phyloP scores from a whole-genome alignment of 2,888 invertebrate genomes.

The Ashinkailepas kermadecensis region DNA sequence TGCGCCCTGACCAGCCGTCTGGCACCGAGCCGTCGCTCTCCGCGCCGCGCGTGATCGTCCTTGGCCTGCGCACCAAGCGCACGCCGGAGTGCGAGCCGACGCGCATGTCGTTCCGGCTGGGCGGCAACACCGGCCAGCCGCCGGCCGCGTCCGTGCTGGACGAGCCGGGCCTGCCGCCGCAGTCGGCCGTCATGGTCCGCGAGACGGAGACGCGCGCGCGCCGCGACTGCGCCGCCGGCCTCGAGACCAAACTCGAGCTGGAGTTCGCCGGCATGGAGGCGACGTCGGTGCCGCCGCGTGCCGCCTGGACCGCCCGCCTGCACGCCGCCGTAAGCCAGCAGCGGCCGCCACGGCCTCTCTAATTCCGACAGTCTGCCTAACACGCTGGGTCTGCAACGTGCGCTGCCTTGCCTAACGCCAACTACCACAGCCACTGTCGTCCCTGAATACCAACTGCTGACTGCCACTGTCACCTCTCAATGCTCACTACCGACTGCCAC shows the following conservation, averaged over 20 bases:
- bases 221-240: background rate
- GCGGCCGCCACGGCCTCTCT: background rate
- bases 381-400: background rate
- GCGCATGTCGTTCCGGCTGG: conserved; percentile 21
- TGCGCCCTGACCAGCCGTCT: background rate
- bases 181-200: conserved; percentile 12
- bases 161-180: background rate
- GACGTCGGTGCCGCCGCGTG: background rate
- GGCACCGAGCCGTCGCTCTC: background rate
- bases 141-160: background rate
- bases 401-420: too few species aligned
- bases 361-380: background rate
- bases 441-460: too few species aligned
- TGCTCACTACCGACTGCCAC: too few species aligned
- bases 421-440: too few species aligned
- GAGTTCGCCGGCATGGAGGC: conserved; percentile 18
- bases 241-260: conserved; percentile 7
- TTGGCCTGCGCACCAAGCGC: conserved; percentile 26
- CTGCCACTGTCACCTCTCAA: too few species aligned
- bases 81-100: conserved; percentile 12
- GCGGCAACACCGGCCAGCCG: background rate
- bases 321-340: background rate
- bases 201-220: conserved; percentile 17
- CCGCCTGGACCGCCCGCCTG: conserved; percentile 1
- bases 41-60: conserved; percentile 24